Base-by-base conservation (phyloP, 2,888 invertebrate genomes). In the Mycalesis mineus region DNA sequence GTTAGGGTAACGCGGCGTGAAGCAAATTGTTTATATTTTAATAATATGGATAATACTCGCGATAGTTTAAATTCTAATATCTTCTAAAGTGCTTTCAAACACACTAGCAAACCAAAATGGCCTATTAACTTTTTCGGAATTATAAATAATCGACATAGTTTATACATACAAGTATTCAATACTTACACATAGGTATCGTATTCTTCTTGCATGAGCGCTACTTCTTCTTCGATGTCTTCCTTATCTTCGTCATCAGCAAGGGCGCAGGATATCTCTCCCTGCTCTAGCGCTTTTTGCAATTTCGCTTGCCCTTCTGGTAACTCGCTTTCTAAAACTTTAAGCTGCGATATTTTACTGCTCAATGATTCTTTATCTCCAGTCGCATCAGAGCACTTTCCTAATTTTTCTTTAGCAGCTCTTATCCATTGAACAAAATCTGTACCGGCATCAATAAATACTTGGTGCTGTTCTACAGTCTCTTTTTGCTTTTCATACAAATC, bases 391-490 rank as follows among this genome's bases (percentile, higher is more conserved):
- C 97, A 97, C 77, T 97, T 97, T 62, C 96, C 95, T 56, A 98
- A 88, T 57, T 94, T 93, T 81, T 98, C 98, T 72, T 96, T 96
- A n/a, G 96, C 95, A 61, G 94, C 93, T 65, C 97, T 92, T 57
- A 98, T 92, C 98, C 98, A 98, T 72, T 96, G 95, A 67, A 95
- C 93, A 77, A 98, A 97, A 69, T 97, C 97, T 78, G 96, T 95
- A 64, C 96, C 97, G 64, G 96, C 94, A 84, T 98, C 97, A 44
- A 97, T 95, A 73, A 98, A 96, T 0, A 95, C 95, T 84, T 98
- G 96, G 79, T 97, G 96, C 72, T 96, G 95, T 74, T 97, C 96
- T 0, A 97, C 96, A 0, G 96, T 95, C 78, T 95, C 95, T 78
- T 95, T 96, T 76, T 97, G 96, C 73, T 95, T 96, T 33, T 95